phyloP scores from a whole-genome alignment of 2,888 invertebrate species.

The Protonemura montana region DNA sequence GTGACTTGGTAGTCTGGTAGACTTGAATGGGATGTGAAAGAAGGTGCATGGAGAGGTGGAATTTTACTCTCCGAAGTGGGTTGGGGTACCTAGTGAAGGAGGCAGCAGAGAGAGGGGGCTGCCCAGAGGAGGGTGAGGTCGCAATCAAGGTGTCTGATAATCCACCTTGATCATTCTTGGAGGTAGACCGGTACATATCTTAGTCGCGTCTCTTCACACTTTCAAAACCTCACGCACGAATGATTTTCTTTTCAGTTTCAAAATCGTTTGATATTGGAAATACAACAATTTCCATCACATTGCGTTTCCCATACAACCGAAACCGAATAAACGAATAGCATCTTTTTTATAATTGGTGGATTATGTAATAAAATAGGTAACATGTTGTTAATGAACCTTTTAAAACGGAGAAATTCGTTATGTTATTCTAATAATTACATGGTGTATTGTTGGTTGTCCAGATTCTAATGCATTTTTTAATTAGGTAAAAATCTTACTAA shows the following conservation, averaged over 20 bases:
- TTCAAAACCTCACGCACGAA: constrained; percentile 17
- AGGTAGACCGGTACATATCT: constrained; percentile 32
- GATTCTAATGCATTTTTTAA: neutral
- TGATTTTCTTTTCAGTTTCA: neutral
- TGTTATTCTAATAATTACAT: neutral
- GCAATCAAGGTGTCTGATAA: constrained; percentile 31
- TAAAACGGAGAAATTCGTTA: neutral
- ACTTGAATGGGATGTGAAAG: constrained; percentile 17
- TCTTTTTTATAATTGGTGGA: neutral
- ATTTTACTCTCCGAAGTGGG: neutral
- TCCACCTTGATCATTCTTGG: constrained; percentile 26
- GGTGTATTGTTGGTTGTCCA: neutral
- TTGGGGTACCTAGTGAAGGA: neutral
- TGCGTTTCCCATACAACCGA: neutral
- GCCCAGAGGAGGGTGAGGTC: constrained; percentile 26
- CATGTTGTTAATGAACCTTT: neutral
- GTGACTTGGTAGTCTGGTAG: neutral
- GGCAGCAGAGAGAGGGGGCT: neutral
- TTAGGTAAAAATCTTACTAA: neutral
- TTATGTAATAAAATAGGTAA: neutral
- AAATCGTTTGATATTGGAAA: neutral
- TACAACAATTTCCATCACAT: neutral
- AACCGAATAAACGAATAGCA: neutral
- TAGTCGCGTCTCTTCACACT: constrained; percentile 24
- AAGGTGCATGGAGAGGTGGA: neutral